Conservation (phyloP, 2,888 invertebrate species). For the Caenorhabditis sp. region DNA sequence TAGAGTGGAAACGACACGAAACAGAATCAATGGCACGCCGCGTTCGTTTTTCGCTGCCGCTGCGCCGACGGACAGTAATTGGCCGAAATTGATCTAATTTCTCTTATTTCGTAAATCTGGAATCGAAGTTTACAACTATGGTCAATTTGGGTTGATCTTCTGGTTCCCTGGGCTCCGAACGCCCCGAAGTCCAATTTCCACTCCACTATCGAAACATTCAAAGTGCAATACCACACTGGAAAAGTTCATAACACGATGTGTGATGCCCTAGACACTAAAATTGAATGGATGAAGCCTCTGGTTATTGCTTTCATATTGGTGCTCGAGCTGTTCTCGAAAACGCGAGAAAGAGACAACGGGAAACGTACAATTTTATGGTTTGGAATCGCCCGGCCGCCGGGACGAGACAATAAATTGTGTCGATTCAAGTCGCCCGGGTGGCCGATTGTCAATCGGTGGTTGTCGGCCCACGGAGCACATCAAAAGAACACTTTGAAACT, state of each 20-base stretch:
- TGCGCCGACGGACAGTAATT: neutral
- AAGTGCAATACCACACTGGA: no score
- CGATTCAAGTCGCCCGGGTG: no score
- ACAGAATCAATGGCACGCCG: neutral
- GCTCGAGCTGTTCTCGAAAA: neutral
- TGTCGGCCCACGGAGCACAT: constrained; percentile 4
- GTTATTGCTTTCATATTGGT: neutral
- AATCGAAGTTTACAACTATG: no score
- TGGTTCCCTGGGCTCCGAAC: neutral
- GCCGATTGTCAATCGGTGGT: neutral
- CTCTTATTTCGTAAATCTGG: neutral
- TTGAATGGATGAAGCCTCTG: constrained; percentile 9
- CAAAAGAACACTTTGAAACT: constrained; percentile 34
- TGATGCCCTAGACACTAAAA: constrained; percentile 3
- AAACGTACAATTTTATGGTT: constrained; percentile 25
- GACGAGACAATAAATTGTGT: constrained; percentile 10
- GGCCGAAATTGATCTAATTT: constrained; percentile 2
- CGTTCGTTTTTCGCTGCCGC: neutral
- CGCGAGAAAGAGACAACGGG: neutral
- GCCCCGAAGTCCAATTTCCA: neutral
- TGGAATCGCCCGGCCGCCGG: constrained; percentile 14
- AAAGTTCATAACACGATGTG: constrained; percentile 9
- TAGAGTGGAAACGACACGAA: constrained; percentile 23
- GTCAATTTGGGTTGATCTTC: neutral
- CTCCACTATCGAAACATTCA: no score